phyloP scores from a whole-genome alignment of 2,888 invertebrate genomes.

The Hyalella azteca region DNA sequence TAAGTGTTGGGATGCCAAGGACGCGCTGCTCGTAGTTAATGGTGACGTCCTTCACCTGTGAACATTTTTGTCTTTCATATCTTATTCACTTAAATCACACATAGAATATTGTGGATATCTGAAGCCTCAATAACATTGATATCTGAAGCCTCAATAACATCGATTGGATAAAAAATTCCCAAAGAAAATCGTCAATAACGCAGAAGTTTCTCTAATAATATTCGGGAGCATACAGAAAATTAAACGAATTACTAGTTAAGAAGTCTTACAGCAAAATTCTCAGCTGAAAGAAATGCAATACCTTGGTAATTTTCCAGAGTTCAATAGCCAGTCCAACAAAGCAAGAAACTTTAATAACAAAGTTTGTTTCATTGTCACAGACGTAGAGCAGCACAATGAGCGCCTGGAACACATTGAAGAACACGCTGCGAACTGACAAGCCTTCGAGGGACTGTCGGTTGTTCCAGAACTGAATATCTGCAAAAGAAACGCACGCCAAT shows the following conservation, averaged over 20 bases:
- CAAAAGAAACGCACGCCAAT: conserved; percentile 58
- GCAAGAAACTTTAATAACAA: conserved; percentile 91
- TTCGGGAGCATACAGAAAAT: too few species aligned
- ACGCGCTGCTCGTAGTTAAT: conserved; percentile 76
- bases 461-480: conserved; percentile 99
- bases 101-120: too few species aligned
- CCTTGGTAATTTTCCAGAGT: conserved; percentile 98
- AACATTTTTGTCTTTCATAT: too few species aligned
- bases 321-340: conserved; percentile 94
- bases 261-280: too few species aligned
- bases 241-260: too few species aligned
- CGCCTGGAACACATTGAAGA: conserved; percentile 98
- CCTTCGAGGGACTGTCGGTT: conserved; percentile 96
- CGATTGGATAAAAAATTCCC: too few species aligned
- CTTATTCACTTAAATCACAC: too few species aligned
- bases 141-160: too few species aligned
- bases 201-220: too few species aligned
- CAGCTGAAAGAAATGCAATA: too few species aligned
- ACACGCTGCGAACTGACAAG: conserved; percentile 94
- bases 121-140: too few species aligned
- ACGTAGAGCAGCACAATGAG: conserved; percentile 94
- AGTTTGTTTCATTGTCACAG: conserved; percentile 97
- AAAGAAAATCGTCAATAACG: too few species aligned
- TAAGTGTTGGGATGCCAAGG: conserved; percentile 79
- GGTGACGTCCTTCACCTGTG: conserved; percentile 79